Conservation (phyloP, 2,113 vertebrate genomes). For the Mungos mungo region DNA sequence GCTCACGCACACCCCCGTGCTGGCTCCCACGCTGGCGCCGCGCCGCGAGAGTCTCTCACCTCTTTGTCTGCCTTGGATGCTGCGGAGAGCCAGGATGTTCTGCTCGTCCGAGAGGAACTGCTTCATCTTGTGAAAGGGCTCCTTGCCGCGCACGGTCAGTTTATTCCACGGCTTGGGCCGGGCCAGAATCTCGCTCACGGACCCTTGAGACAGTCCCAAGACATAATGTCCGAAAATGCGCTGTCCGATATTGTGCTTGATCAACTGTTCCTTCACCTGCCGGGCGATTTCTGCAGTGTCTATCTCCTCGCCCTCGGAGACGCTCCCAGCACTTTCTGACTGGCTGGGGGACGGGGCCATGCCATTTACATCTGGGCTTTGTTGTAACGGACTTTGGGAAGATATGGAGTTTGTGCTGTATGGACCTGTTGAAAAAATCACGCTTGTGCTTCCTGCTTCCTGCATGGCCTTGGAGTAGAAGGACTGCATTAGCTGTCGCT, state of each 20-base stretch:
- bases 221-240: conserved; percentile 98
- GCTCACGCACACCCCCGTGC: background rate
- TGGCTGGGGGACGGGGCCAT: conserved; percentile 95
- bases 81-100: conserved; percentile 96
- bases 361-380: conserved; percentile 95
- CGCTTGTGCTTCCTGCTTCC: conserved; percentile 94
- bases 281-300: conserved; percentile 97
- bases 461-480: conserved; percentile 99
- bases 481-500: conserved; percentile 98
- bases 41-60: conserved; percentile 86
- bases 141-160: conserved; percentile 96
- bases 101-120: conserved; percentile 98
- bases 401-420: conserved; percentile 95
- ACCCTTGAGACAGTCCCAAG: conserved; percentile 97
- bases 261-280: conserved; percentile 98
- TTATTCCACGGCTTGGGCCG: conserved; percentile 99
- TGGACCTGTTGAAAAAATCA: conserved; percentile 95
- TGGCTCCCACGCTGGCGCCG: background rate
- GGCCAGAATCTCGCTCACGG: conserved; percentile 97
- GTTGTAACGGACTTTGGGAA: conserved; percentile 93
- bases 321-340: conserved; percentile 93
- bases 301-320: conserved; percentile 95
- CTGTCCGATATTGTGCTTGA: conserved; percentile 99
- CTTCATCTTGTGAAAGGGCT: conserved; percentile 99
- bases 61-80: conserved; percentile 98